Percentiles rank a stretch among this genome's conserved stretches.
phyloP scores from a whole-genome alignment of 2,888 invertebrate species.

The Drosophila pegasa region DNA sequence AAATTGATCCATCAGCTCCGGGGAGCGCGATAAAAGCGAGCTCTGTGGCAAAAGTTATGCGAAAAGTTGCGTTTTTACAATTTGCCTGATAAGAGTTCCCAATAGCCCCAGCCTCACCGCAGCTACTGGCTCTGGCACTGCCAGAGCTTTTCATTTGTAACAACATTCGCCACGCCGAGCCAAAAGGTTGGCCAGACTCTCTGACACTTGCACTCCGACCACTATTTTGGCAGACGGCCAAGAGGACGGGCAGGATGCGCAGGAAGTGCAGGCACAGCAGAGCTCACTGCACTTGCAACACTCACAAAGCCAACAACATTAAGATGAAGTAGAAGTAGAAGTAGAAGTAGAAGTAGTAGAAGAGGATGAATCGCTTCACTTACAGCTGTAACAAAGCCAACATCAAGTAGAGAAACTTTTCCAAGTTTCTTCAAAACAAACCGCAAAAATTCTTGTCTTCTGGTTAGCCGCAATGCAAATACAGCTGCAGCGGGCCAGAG shows the following conservation, averaged over 20 bases:
- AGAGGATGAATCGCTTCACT: constrained; percentile 25
- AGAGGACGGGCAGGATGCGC: constrained; percentile 2
- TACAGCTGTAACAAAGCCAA: constrained; percentile 19
- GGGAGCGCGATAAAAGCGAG: constrained; percentile 20
- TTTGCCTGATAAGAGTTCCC: constrained; percentile 35
- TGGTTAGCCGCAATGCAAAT: constrained; percentile 72
- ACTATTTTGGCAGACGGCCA: constrained; percentile 43
- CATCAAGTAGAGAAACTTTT: constrained; percentile 49
- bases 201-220: constrained; percentile 43
- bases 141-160: constrained; percentile 30
- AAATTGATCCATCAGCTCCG: constrained; percentile 15
- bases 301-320: constrained; percentile 8
- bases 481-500: constrained; percentile 62
- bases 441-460: constrained; percentile 52
- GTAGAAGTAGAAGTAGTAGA: constrained; percentile 1
- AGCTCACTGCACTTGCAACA: constrained; percentile 20
- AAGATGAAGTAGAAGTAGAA: constrained; percentile 1
- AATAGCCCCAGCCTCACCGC: constrained; percentile 12
- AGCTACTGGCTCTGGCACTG: constrained; percentile 1
- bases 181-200: constrained; percentile 31
- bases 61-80: constrained; percentile 35
- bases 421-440: constrained; percentile 49
- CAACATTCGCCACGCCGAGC: constrained; percentile 25
- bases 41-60: constrained; percentile 28
- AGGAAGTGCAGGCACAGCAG: constrained; percentile 3